These are phyloP conservation scores for Aethina tumida DNA, from an alignment of 1,140 invertebrate species.

Conservation along the genomic window DNA sequence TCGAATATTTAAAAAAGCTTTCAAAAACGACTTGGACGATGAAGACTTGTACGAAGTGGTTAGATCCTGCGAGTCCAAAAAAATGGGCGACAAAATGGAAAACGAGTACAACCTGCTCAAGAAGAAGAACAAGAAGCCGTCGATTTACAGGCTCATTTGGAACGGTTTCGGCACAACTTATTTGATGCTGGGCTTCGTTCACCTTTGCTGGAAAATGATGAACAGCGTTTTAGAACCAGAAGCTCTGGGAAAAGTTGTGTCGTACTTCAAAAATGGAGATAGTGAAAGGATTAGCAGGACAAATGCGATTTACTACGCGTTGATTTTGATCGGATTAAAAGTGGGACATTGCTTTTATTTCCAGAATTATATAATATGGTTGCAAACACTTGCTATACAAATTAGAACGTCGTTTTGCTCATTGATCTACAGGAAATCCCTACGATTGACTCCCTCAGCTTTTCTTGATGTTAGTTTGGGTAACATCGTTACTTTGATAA, in stretches of 20 bases:
- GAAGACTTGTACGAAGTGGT: constrained; percentile 25
- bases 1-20: constrained; percentile 18
- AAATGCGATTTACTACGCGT: constrained; percentile 56
- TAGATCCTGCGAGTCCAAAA: constrained; percentile 16
- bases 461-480: constrained; percentile 56
- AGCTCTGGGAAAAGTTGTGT: constrained; percentile 55
- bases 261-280: constrained; percentile 49
- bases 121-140: constrained; percentile 8
- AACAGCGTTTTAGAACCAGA: constrained; percentile 57
- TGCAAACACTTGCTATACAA: constrained; percentile 66
- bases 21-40: constrained; percentile 22
- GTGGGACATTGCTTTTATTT: constrained; percentile 37
- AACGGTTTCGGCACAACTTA: constrained; percentile 18
- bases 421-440: constrained; percentile 71
- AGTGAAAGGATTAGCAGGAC: constrained; percentile 36
- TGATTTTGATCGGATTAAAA: constrained; percentile 45
- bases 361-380: constrained; percentile 69
- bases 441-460: constrained; percentile 59
- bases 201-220: constrained; percentile 14
- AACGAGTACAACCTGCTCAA: constrained; percentile 17
- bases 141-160: constrained; percentile 14
- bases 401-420: constrained; percentile 68
- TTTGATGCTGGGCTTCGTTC: constrained; percentile 11
- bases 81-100: constrained; percentile 19
- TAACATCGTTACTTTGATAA: constrained; percentile 85